Evolutionary conservation across 2,888 invertebrate species (phyloP).

Genomic region (Andrena flavipes): DNA sequence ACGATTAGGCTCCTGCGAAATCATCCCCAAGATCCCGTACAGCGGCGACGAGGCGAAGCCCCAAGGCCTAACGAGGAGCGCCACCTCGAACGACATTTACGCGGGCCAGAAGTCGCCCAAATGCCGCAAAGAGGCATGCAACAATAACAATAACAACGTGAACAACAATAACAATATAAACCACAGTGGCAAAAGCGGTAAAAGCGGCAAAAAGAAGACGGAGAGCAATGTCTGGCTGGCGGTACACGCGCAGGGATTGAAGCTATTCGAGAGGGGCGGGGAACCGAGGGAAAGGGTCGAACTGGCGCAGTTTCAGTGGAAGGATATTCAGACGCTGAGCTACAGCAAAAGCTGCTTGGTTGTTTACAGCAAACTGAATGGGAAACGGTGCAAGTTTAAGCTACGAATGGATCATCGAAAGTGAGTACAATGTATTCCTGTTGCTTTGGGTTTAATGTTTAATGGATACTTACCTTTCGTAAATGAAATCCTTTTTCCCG

Average conservation of each 20-base stretch:
- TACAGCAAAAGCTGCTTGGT: conserved; percentile 91
- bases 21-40: conserved; percentile 67
- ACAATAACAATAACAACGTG: conserved; percentile 51
- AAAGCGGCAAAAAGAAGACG: conserved; percentile 75
- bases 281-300: conserved; percentile 80
- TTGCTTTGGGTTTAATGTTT: too few relatives aligned
- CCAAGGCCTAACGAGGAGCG: conserved; percentile 27
- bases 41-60: conserved; percentile 47
- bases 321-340: conserved; percentile 91
- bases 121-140: conserved; percentile 41
- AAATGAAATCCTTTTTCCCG: background rate
- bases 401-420: conserved; percentile 91
- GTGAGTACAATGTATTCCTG: conserved; percentile 82
- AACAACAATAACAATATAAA: conserved; percentile 60
- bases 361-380: conserved; percentile 86
- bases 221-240: conserved; percentile 84
- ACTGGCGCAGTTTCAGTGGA: conserved; percentile 87
- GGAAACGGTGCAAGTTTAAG: conserved; percentile 89
- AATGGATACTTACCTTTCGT: background rate
- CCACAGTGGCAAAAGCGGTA: conserved; percentile 69
- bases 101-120: conserved; percentile 57
- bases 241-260: conserved; percentile 84
- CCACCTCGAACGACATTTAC: conserved; percentile 65
- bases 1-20: conserved; percentile 67
- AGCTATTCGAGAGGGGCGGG: conserved; percentile 82